Evolutionary conservation across 1,140 invertebrate genomes (phyloP).

Genomic region (Dolichoris vasculosae): DNA sequence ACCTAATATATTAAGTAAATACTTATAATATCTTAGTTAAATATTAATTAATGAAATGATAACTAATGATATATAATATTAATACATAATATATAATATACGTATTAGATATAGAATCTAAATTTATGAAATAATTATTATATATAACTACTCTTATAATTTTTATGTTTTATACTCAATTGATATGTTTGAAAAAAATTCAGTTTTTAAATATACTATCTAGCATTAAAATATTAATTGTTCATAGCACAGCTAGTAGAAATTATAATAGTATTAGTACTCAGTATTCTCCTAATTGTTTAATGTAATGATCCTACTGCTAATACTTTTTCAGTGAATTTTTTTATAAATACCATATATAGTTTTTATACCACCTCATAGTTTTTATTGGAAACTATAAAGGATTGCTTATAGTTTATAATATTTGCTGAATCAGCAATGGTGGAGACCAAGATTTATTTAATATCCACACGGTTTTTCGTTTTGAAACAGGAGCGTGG

Average conservation of each 20-base stretch:
- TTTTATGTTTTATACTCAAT: not conserved
- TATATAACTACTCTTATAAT: too few species aligned
- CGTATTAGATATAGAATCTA: too few species aligned
- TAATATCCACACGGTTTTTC: constrained; percentile 49
- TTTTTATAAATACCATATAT: not conserved
- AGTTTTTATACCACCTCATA: too few species aligned
- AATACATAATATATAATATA: too few species aligned
- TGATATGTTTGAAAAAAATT: not conserved
- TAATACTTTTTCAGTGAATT: not conserved
- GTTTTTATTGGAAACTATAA: not conserved
- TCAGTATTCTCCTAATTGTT: not conserved
- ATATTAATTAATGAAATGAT: too few species aligned
- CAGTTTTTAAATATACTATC: not conserved
- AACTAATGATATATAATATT: too few species aligned
- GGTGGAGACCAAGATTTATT: constrained; percentile 40
- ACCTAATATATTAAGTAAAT: too few species aligned
- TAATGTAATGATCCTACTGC: not conserved
- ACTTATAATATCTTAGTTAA: too few species aligned
- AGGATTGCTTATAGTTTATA: constrained; percentile 11
- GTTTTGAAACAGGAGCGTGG: constrained; percentile 39
- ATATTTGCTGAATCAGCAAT: constrained; percentile 48
- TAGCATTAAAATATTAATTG: not conserved
- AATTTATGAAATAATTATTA: too few species aligned
- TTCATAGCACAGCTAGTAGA: not conserved
- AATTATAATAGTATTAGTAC: not conserved